Evolutionary conservation across 2,113 vertebrate genomes (phyloP).

Genomic region (Ictidomys tridecemlineatus): DNA sequence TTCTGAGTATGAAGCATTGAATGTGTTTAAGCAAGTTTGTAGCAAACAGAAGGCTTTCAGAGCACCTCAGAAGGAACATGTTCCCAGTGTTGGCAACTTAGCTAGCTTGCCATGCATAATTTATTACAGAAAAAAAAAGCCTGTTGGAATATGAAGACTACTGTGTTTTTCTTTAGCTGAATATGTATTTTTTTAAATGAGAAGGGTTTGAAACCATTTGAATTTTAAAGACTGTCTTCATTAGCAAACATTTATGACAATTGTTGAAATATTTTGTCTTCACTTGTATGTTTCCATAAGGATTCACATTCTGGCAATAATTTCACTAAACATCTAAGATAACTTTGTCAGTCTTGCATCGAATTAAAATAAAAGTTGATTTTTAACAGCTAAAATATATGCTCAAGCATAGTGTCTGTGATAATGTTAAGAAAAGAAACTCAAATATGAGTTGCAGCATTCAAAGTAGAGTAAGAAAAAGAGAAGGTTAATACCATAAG

Average conservation of each 20-base stretch:
- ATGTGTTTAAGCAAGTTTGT: neutral
- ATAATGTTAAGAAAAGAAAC: neutral
- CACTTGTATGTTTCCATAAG: slow-evolving; percentile 49
- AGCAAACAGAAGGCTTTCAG: neutral
- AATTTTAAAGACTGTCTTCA: slow-evolving; percentile 55
- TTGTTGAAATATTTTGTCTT: slow-evolving; percentile 66
- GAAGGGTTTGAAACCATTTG: neutral
- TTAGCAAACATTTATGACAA: slow-evolving; percentile 73
- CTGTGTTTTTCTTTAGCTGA: slow-evolving; percentile 49
- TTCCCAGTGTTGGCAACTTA: neutral
- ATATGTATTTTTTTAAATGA: slow-evolving; percentile 40
- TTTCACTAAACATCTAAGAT: slow-evolving; percentile 51
- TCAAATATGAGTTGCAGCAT: slow-evolving; percentile 19
- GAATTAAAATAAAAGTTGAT: slow-evolving; percentile 39
- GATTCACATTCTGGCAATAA: slow-evolving; percentile 51
- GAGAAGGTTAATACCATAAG: neutral
- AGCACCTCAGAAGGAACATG: neutral
- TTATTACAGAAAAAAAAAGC: neutral
- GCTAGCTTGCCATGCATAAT: slow-evolving; percentile 28
- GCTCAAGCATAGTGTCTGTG: slow-evolving; percentile 18
- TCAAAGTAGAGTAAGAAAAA: neutral
- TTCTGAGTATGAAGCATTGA: neutral
- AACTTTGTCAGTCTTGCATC: slow-evolving; percentile 52
- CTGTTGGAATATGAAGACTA: neutral
- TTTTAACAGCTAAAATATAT: slow-evolving; percentile 46